phyloP scores from a whole-genome alignment of 2,113 vertebrate genomes.

The Oncorhynchus masou region DNA sequence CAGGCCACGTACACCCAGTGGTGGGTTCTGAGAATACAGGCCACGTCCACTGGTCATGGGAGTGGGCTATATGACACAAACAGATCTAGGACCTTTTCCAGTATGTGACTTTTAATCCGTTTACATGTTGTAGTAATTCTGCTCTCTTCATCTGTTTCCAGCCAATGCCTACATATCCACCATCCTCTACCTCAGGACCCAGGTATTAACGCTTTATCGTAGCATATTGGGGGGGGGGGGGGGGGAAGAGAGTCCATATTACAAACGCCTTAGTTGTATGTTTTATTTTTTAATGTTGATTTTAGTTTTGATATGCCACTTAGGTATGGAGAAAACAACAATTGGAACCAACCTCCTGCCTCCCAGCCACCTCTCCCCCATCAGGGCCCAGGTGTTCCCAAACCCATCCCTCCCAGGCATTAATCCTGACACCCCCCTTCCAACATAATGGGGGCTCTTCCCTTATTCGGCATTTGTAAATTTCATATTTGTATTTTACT shows the following conservation, averaged over 20 bases:
- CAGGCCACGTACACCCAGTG: too few species aligned
- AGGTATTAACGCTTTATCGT: conserved; percentile 34
- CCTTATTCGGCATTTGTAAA: too few species aligned
- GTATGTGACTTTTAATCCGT: too few species aligned
- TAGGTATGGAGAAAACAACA: conserved; percentile 59
- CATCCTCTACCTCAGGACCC: conserved; percentile 30
- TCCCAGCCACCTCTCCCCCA: neutral
- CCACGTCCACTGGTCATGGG: too few species aligned
- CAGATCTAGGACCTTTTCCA: too few species aligned
- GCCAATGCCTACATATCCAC: conserved; percentile 24
- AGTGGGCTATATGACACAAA: too few species aligned
- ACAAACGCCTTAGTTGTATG: neutral
- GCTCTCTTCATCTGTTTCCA: conserved; percentile 25
- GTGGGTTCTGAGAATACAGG: too few species aligned
- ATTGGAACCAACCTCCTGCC: conserved; percentile 22
- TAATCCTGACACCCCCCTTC: neutral
- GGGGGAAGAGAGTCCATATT: neutral
- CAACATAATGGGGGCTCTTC: too few species aligned
- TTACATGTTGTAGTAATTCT: neutral
- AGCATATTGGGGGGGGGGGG: neutral
- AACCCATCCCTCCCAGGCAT: conserved; percentile 54
- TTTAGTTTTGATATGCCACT: conserved; percentile 20
- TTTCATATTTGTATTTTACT: neutral
- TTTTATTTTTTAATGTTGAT: neutral
- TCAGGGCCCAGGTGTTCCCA: conserved; percentile 73